These are phyloP conservation scores for Bergia sp. DNA, from an alignment of 92 coral and sea anemone genomes.

Conservation along the genomic window DNA sequence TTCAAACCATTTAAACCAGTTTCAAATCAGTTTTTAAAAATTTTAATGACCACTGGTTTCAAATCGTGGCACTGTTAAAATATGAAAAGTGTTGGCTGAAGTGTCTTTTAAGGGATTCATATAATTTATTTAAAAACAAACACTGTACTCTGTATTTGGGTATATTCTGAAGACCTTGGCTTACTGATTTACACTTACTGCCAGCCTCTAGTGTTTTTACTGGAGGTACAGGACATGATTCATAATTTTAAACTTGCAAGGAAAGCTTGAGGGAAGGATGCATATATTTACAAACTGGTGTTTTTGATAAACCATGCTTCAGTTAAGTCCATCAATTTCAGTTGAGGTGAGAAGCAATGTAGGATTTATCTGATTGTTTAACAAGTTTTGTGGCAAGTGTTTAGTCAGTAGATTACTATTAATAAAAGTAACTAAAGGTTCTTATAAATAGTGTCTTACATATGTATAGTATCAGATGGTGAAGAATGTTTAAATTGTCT, in stretches of 20 bases:
- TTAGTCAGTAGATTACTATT: neutral
- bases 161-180: neutral
- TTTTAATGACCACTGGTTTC: too few relatives aligned
- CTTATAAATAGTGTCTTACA: too few relatives aligned
- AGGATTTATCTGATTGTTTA: neutral
- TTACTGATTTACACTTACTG: neutral
- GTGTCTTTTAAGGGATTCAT: neutral
- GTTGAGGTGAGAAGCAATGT: constrained; percentile 27
- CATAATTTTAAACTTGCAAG: neutral
- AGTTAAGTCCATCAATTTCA: constrained; percentile 8
- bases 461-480: neutral
- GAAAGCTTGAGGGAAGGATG: neutral
- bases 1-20: neutral
- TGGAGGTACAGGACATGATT: neutral
- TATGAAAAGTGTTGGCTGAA: neutral
- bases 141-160: neutral
- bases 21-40: neutral
- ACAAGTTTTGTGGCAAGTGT: neutral
- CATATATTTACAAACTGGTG: neutral
- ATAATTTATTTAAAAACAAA: neutral
- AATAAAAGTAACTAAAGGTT: neutral
- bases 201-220: neutral
- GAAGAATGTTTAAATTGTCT: neutral
- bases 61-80: too few relatives aligned
- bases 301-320: neutral